Evolutionary conservation across 64 coral and sea anemone species (phyloP).

Genomic region (Montipora sp.): DNA sequence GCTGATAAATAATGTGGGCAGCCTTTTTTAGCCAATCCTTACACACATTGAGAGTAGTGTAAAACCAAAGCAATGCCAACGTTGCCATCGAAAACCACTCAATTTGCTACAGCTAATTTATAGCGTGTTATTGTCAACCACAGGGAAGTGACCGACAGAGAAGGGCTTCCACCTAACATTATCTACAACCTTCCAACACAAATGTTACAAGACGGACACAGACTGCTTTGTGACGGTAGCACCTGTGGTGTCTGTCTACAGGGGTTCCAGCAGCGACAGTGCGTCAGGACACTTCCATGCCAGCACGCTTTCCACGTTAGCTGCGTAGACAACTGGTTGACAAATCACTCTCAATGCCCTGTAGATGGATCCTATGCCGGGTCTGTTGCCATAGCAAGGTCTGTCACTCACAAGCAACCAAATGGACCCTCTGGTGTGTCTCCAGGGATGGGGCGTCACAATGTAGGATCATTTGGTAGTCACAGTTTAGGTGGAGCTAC

Average conservation of each 20-base stretch:
- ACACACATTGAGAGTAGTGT: too few species aligned
- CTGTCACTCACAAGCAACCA: neutral
- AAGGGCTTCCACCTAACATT: slow-evolving; percentile 86
- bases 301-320: slow-evolving; percentile 80
- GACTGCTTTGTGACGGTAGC: slow-evolving; percentile 56
- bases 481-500: neutral
- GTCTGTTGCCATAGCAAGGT: neutral
- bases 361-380: slow-evolving; percentile 71
- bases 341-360: slow-evolving; percentile 74
- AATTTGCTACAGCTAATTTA: neutral
- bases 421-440: neutral
- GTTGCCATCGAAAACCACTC: too few species aligned
- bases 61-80: too few species aligned
- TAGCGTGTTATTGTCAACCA: neutral
- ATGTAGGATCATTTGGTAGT: neutral
- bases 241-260: slow-evolving; percentile 87
- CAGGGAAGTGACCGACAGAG: slow-evolving; percentile 67
- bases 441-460: neutral
- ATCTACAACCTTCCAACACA: slow-evolving; percentile 85
- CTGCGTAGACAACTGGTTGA: slow-evolving; percentile 90
- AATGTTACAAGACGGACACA: slow-evolving; percentile 82
- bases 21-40: too few species aligned
- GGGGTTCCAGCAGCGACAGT: slow-evolving; percentile 71
- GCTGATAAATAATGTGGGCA: too few species aligned
- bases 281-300: slow-evolving; percentile 77